These are phyloP conservation scores for Cephalopholis sonnerati DNA, from an alignment of 2,113 vertebrate species.

Conservation along the genomic window DNA sequence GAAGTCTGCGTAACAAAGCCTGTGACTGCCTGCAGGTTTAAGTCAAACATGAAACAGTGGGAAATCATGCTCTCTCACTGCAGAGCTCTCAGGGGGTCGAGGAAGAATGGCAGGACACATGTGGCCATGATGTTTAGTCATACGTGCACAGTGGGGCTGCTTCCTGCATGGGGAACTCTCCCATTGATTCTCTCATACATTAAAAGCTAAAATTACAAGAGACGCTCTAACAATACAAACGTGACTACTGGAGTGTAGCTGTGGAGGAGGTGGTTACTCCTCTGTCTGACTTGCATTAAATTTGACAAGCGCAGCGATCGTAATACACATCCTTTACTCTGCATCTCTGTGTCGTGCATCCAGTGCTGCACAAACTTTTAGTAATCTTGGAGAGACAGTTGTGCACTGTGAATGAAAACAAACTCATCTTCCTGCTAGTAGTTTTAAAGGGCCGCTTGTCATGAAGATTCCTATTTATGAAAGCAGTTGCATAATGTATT, in stretches of 20 bases:
- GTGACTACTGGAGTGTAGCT: not conserved
- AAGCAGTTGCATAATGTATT: no score
- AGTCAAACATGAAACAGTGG: slow-evolving; percentile 30
- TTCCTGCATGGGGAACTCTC: slow-evolving; percentile 53
- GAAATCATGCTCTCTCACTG: slow-evolving; percentile 26
- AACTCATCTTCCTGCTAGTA: no score
- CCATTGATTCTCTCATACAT: not conserved
- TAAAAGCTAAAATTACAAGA: not conserved
- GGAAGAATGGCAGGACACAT: slow-evolving; percentile 78
- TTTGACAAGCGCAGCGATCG: not conserved
- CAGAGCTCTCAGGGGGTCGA: slow-evolving; percentile 34
- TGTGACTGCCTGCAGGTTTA: slow-evolving; percentile 16
- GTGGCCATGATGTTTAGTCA: slow-evolving; percentile 52
- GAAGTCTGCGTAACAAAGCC: slow-evolving; percentile 43
- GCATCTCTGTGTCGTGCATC: not conserved
- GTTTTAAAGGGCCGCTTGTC: no score
- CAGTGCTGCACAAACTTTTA: not conserved
- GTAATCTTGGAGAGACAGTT: not conserved
- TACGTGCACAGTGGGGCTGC: slow-evolving; percentile 13
- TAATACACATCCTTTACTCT: not conserved
- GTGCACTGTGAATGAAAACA: no score
- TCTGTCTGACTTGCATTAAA: not conserved
- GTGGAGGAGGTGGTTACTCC: not conserved
- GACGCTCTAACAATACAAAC: not conserved
- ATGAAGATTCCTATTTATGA: no score